phyloP scores from a whole-genome alignment of 2,113 vertebrate genomes.

The Rutilus rutilus region DNA sequence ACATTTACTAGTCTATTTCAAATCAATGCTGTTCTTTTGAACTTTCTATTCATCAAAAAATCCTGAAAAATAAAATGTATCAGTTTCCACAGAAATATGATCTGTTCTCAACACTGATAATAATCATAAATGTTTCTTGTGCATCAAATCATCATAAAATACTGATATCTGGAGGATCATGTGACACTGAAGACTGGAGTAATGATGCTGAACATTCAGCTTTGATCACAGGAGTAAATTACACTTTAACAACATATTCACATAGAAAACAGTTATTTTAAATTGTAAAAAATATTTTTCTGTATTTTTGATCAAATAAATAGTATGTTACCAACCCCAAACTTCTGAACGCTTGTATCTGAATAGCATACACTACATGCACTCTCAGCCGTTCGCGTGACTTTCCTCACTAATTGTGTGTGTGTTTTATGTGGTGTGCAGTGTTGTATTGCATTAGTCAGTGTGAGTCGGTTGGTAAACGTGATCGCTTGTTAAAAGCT shows the following conservation, averaged over 20 bases:
- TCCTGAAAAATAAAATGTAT: background rate
- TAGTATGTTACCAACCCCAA: background rate
- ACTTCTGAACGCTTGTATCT: background rate
- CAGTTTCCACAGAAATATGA: background rate
- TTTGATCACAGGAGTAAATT: too few relatives aligned
- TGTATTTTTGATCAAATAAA: background rate
- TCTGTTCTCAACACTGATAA: too few relatives aligned
- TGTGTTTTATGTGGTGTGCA: background rate
- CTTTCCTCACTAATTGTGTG: background rate
- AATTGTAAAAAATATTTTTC: background rate
- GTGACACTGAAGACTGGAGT: too few relatives aligned
- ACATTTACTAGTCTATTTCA: background rate
- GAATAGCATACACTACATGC: background rate
- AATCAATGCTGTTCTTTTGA: too few relatives aligned
- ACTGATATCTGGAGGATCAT: too few relatives aligned
- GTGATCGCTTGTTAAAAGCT: slow-evolving; percentile 36
- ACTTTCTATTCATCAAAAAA: too few relatives aligned
- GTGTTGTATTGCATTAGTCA: slow-evolving; percentile 40
- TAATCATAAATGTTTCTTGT: too few relatives aligned
- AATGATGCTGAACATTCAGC: too few relatives aligned
- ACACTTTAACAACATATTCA: too few relatives aligned
- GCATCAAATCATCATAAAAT: too few relatives aligned
- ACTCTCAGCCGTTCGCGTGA: background rate
- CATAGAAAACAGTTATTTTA: too few relatives aligned
- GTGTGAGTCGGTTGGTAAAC: slow-evolving; percentile 18